A percentile compares a stretch with the other conserved stretches of the same genome.
Evolutionary conservation across 92 coral and sea anemone species (phyloP).

Genomic region (Phymanthus crucifer): DNA sequence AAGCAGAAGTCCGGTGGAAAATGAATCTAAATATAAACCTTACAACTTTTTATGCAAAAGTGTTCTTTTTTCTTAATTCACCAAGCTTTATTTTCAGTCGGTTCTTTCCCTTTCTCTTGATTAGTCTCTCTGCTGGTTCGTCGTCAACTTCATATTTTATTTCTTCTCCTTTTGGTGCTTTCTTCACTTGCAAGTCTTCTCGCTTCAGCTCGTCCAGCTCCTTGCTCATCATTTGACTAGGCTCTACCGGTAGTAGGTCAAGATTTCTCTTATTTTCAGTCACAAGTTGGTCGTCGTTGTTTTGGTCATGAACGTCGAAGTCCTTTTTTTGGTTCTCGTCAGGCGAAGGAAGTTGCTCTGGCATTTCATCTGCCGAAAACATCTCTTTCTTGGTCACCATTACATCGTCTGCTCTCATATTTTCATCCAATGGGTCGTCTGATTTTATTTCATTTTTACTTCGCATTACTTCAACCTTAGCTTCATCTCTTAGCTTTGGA

Average conservation of each 20-base stretch:
- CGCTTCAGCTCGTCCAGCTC: neutral
- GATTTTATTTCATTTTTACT: neutral
- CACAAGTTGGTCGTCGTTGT: neutral
- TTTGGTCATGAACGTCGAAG: neutral
- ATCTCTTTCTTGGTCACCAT: neutral
- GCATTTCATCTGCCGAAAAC: neutral
- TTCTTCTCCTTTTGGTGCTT: conserved; percentile 1
- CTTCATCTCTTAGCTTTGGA: neutral
- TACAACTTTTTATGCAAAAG: neutral
- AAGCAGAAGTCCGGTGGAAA: neutral
- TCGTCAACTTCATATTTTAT: conserved; percentile 29
- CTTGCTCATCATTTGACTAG: neutral
- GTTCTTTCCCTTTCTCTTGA: neutral
- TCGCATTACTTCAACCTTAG: neutral
- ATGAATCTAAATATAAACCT: neutral
- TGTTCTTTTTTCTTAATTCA: neutral
- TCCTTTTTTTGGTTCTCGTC: neutral
- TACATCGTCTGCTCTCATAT: neutral
- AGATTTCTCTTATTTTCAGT: neutral
- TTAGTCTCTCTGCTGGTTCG: neutral
- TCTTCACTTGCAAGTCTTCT: neutral
- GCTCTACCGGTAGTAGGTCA: neutral
- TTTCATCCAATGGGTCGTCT: neutral
- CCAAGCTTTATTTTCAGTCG: neutral
- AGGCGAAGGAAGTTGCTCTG: neutral